phyloP scores from a whole-genome alignment of 2,797 vertebrate genomes.

The Liparis tanakae region DNA sequence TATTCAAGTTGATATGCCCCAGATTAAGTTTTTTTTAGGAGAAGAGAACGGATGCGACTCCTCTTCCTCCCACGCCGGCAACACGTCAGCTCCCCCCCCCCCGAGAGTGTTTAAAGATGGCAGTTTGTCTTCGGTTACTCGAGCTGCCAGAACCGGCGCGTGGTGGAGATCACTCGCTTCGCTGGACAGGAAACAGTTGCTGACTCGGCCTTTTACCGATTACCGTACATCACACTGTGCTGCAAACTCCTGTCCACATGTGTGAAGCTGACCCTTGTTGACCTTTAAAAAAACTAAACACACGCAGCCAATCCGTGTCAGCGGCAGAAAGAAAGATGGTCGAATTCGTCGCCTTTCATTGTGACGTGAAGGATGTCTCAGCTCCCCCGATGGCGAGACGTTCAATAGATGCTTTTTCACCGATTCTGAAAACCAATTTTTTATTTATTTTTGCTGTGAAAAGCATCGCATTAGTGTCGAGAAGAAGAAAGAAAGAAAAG shows the following conservation, averaged over 20 bases:
- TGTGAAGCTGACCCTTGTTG: conserved; percentile 28
- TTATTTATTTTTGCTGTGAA: conserved; percentile 29
- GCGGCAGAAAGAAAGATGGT: conserved; percentile 12
- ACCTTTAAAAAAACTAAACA: conserved; percentile 20
- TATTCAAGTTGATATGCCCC: conserved; percentile 45
- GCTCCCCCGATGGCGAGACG: background rate
- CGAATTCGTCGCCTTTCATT: conserved; percentile 32
- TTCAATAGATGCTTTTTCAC: conserved; percentile 23
- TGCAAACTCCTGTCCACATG: background rate
- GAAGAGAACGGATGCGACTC: conserved; percentile 68
- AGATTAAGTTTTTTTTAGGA: conserved; percentile 43
- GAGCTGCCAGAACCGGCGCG: conserved; percentile 49
- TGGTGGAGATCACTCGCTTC: conserved; percentile 40
- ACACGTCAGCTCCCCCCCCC: conserved; percentile 76
- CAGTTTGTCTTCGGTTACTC: conserved; percentile 57
- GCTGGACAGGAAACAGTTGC: background rate
- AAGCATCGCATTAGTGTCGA: conserved; percentile 31
- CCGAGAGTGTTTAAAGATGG: conserved; percentile 64
- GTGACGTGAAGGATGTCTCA: conserved; percentile 10
- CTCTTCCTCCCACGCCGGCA: conserved; percentile 77
- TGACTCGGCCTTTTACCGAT: background rate
- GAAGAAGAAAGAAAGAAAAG: conserved; percentile 27
- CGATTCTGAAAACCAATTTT: conserved; percentile 37
- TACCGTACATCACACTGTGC: background rate
- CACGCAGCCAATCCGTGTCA: conserved; percentile 24